Evolutionary conservation across 2,888 invertebrate genomes (phyloP).

Genomic region (Lumbricus terrestris): DNA sequence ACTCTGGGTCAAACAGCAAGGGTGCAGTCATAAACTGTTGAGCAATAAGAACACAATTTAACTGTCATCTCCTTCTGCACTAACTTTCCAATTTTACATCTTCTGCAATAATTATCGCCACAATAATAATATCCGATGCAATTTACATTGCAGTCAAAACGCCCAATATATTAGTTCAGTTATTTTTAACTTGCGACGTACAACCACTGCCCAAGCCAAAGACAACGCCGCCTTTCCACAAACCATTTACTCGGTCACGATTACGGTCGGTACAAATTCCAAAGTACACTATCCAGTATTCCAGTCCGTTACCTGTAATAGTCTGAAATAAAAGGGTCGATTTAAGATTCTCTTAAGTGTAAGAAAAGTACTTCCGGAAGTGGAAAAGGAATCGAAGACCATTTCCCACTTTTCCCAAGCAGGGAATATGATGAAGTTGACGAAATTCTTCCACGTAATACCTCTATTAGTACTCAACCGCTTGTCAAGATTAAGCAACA

Average conservation of each 20-base stretch:
- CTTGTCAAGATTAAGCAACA: background rate
- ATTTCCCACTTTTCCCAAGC: background rate
- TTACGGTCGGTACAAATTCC: slow-evolving; percentile 6
- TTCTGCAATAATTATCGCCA: background rate
- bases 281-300: background rate
- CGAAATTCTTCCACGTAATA: background rate
- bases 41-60: background rate
- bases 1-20: background rate
- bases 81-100: too few relatives aligned
- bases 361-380: slow-evolving; percentile 3
- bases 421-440: background rate
- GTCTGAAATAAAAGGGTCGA: background rate
- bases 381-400: background rate
- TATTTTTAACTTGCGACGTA: background rate
- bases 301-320: background rate
- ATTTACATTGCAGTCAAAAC: background rate
- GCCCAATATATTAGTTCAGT: background rate
- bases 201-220: background rate
- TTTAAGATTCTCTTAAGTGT: background rate
- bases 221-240: background rate
- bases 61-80: background rate
- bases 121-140: background rate
- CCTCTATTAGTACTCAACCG: background rate
- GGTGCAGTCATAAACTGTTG: background rate
- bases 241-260: slow-evolving; percentile 7